These are phyloP conservation scores for Aporophyla nigra DNA, from an alignment of 2,888 invertebrate species.

Conservation along the genomic window DNA sequence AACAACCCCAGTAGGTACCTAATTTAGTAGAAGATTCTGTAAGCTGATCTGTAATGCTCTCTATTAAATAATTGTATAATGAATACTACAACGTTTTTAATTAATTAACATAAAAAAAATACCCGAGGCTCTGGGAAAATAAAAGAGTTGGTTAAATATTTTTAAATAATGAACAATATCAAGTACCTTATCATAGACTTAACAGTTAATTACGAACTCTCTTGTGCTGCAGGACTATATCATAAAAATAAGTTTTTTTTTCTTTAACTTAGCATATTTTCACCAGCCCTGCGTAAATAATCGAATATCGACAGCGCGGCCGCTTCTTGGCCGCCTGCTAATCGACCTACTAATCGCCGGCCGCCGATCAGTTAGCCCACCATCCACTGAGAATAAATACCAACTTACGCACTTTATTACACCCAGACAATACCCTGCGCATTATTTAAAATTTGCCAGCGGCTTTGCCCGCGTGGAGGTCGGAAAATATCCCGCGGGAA, in stretches of 20 bases:
- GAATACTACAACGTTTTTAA: background rate
- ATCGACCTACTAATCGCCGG: slow-evolving; percentile 85
- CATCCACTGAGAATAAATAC: slow-evolving; percentile 68
- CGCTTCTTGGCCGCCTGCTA: slow-evolving; percentile 83
- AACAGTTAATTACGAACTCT: background rate
- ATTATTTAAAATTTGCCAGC: slow-evolving; percentile 48
- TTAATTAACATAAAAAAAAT: background rate
- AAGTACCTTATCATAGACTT: background rate
- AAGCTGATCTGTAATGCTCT: background rate
- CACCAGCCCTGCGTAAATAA: slow-evolving; percentile 78
- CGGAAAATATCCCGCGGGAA: too few species aligned
- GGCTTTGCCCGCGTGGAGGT: too few species aligned
- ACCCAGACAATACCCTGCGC: slow-evolving; percentile 18
- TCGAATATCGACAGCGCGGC: slow-evolving; percentile 79
- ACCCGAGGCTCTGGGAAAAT: background rate
- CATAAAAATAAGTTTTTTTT: background rate
- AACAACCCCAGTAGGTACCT: slow-evolving; percentile 9
- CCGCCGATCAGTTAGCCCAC: slow-evolving; percentile 69
- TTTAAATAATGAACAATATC: background rate
- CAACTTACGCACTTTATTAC: slow-evolving; percentile 62
- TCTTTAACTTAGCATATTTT: background rate
- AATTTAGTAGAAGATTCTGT: background rate
- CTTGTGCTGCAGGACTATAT: background rate
- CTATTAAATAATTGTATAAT: background rate
- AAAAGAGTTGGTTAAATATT: background rate